Conservation (phyloP, 2,888 invertebrate species). For the Tipula unca region DNA sequence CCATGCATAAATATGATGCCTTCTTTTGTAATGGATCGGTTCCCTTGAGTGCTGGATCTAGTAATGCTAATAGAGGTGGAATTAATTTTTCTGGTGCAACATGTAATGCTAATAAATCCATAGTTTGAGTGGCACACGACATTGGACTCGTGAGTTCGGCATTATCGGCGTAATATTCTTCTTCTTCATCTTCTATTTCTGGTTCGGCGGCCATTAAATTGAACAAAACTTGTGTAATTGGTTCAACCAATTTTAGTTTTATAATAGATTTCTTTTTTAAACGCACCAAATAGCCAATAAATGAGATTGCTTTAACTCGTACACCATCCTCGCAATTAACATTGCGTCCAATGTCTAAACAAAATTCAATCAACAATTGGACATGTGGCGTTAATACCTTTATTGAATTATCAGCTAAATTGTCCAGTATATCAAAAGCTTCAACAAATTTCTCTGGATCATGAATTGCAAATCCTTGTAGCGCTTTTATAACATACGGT, state of each 20-base stretch:
- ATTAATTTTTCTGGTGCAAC: conserved; percentile 69
- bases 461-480: conserved; percentile 48
- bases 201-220: conserved; percentile 56
- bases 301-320: conserved; percentile 58
- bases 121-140: conserved; percentile 62
- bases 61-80: conserved; percentile 54
- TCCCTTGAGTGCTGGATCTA: conserved; percentile 57
- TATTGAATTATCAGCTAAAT: conserved; percentile 37
- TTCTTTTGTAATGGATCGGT: conserved; percentile 55
- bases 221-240: conserved; percentile 58
- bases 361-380: conserved; percentile 54
- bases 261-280: conserved; percentile 61
- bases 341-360: conserved; percentile 53
- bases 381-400: conserved; percentile 48
- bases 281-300: conserved; percentile 56
- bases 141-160: conserved; percentile 54
- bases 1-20: conserved; percentile 63
- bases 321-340: conserved; percentile 49
- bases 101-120: conserved; percentile 64
- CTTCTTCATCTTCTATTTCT: conserved; percentile 52
- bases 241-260: conserved; percentile 61
- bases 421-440: conserved; percentile 40
- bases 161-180: conserved; percentile 56
- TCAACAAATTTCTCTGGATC: conserved; percentile 46
- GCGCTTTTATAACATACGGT: conserved; percentile 53